phyloP scores from a whole-genome alignment of 1,140 invertebrate species.

The Ostrea edulis region DNA sequence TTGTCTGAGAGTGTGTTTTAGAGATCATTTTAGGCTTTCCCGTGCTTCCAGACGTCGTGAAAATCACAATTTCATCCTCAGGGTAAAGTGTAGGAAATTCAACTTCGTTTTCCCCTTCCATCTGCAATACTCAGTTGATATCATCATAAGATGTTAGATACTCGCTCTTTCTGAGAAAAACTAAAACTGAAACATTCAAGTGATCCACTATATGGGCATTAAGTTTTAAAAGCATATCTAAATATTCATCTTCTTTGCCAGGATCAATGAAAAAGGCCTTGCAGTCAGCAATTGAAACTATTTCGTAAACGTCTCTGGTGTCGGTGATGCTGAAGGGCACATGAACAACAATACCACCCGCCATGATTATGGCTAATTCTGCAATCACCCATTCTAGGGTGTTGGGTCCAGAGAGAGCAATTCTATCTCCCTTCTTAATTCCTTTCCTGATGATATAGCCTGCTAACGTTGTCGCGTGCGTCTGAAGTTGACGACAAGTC shows the following conservation, averaged over 20 bases:
- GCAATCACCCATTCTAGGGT: too few relatives aligned
- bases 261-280: conserved; percentile 44
- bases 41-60: too few relatives aligned
- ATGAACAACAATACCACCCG: conserved; percentile 36
- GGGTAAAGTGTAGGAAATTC: conserved; percentile 4
- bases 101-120: background rate
- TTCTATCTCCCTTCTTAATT: background rate
- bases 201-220: background rate
- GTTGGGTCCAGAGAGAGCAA: conserved; percentile 37
- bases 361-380: conserved; percentile 17
- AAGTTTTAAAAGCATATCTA: too few relatives aligned
- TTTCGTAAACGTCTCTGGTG: too few relatives aligned
- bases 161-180: conserved; percentile 4
- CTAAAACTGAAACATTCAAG: background rate
- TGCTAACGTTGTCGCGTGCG: conserved; percentile 11
- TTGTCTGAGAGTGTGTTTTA: too few relatives aligned
- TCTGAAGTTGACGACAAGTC: too few relatives aligned
- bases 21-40: too few relatives aligned
- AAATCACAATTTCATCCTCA: too few relatives aligned
- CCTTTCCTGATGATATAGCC: background rate
- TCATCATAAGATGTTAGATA: background rate
- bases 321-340: conserved; percentile 19
- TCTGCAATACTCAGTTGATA: background rate
- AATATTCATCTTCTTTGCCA: conserved; percentile 12
- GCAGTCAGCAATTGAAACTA: background rate